A percentile compares a stretch with the other conserved stretches of the same genome.
Evolutionary conservation across 2,888 invertebrate genomes (phyloP).

Genomic region (Odontomyia ornata): DNA sequence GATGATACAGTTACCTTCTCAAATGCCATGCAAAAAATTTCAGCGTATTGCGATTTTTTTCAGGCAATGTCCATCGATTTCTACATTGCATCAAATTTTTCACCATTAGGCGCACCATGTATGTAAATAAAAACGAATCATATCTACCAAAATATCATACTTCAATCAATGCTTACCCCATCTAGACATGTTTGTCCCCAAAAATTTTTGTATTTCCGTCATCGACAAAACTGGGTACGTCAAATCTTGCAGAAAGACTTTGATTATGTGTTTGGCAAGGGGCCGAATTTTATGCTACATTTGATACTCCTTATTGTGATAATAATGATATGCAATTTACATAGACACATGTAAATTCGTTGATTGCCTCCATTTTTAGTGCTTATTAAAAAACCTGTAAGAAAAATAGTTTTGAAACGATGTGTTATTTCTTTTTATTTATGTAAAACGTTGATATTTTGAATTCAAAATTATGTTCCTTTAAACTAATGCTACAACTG

Average conservation of each 20-base stretch:
- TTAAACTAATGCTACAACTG: no score
- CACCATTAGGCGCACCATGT: slow-evolving; percentile 10
- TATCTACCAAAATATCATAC: neutral
- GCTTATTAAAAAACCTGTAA: no score
- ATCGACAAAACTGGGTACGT: slow-evolving; percentile 60
- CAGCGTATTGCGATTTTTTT: slow-evolving; percentile 61
- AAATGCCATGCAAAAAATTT: slow-evolving; percentile 61
- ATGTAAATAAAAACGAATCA: slow-evolving; percentile 10
- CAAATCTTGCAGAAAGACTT: slow-evolving; percentile 61
- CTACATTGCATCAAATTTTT: slow-evolving; percentile 51
- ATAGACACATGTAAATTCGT: no score
- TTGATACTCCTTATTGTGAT: no score
- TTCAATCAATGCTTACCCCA: slow-evolving; percentile 58
- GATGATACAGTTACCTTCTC: slow-evolving; percentile 57
- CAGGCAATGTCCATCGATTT: slow-evolving; percentile 61
- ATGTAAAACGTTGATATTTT: no score
- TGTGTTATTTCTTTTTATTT: no score
- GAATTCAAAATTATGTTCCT: no score
- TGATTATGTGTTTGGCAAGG: no score
- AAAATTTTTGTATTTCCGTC: slow-evolving; percentile 62
- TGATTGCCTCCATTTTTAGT: no score
- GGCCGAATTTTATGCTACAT: no score
- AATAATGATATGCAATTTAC: no score
- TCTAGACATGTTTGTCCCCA: slow-evolving; percentile 58
- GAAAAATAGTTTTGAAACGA: no score